phyloP scores from a whole-genome alignment of 2,888 invertebrate species.

The Eupithecia insigniata region DNA sequence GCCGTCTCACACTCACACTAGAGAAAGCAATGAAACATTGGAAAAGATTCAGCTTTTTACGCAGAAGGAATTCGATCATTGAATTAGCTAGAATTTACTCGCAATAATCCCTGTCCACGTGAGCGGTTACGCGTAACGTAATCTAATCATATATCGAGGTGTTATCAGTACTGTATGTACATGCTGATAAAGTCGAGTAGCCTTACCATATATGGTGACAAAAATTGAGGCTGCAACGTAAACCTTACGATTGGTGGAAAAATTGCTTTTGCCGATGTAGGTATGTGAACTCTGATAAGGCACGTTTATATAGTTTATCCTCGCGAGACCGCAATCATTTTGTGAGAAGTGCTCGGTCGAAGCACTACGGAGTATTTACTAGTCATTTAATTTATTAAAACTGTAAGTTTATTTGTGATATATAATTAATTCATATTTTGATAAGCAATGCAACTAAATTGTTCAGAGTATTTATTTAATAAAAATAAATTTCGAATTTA shows the following conservation, averaged over 20 bases:
- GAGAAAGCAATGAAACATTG: conserved; percentile 66
- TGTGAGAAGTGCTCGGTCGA: conserved; percentile 69
- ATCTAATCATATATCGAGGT: conserved; percentile 64
- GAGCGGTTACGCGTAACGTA: conserved; percentile 49
- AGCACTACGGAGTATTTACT: conserved; percentile 72
- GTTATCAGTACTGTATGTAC: conserved; percentile 59
- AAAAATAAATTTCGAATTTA: conserved; percentile 4
- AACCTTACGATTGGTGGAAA: conserved; percentile 87
- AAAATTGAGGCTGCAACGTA: conserved; percentile 79
- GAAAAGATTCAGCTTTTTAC: conserved; percentile 52
- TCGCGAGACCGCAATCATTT: conserved; percentile 76
- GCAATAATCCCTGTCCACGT: conserved; percentile 43
- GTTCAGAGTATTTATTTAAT: neutral
- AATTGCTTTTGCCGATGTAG: conserved; percentile 74
- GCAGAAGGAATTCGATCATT: conserved; percentile 43
- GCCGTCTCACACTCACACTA: conserved; percentile 56
- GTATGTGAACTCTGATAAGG: conserved; percentile 81
- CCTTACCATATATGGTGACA: conserved; percentile 92
- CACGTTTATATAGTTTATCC: conserved; percentile 82
- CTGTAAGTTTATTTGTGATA: conserved; percentile 68
- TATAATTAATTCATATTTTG: conserved; percentile 25
- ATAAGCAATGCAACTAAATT: neutral
- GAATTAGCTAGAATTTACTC: conserved; percentile 34
- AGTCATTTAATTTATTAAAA: conserved; percentile 67
- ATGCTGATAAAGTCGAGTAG: conserved; percentile 63